Conservation (phyloP, 1,140 invertebrate species). For the Microplitis demolitor region DNA sequence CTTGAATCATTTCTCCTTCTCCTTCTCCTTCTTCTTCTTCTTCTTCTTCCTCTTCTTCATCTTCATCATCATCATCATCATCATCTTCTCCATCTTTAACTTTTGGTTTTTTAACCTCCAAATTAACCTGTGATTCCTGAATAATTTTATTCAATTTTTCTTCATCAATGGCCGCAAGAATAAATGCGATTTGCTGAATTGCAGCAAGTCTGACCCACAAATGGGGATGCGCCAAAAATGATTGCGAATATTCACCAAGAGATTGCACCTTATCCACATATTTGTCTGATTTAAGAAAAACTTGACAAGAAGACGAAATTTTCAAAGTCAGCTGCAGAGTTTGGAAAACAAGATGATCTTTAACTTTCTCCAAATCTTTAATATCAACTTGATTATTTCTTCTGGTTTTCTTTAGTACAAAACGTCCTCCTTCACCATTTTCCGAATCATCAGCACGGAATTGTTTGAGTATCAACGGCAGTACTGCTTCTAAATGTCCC, state of each 20-base stretch:
- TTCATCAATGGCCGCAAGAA: slow-evolving; percentile 69
- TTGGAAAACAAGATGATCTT: slow-evolving; percentile 76
- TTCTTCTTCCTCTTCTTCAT: neutral
- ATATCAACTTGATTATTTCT: slow-evolving; percentile 19
- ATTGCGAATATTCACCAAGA: slow-evolving; percentile 61
- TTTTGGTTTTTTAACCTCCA: neutral
- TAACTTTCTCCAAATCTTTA: slow-evolving; percentile 59
- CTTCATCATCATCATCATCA: neutral
- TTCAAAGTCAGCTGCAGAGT: slow-evolving; percentile 69
- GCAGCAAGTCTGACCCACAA: slow-evolving; percentile 77
- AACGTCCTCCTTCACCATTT: slow-evolving; percentile 44
- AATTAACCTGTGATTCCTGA: neutral
- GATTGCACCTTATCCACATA: slow-evolving; percentile 54
- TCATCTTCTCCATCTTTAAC: neutral
- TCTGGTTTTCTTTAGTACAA: slow-evolving; percentile 44
- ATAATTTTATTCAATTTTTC: slow-evolving; percentile 64
- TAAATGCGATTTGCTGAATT: slow-evolving; percentile 73
- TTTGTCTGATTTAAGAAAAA: slow-evolving; percentile 60
- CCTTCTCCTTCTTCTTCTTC: slow-evolving; percentile 1
- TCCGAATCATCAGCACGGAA: slow-evolving; percentile 47
- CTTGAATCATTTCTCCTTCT: slow-evolving; percentile 19
- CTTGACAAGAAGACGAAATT: slow-evolving; percentile 62
- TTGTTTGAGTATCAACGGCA: slow-evolving; percentile 60
- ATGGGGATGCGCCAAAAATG: slow-evolving; percentile 68
- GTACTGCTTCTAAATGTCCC: slow-evolving; percentile 59